Base-by-base conservation (phyloP, 2,113 vertebrate species). In the Girardinichthys multiradiatus region DNA sequence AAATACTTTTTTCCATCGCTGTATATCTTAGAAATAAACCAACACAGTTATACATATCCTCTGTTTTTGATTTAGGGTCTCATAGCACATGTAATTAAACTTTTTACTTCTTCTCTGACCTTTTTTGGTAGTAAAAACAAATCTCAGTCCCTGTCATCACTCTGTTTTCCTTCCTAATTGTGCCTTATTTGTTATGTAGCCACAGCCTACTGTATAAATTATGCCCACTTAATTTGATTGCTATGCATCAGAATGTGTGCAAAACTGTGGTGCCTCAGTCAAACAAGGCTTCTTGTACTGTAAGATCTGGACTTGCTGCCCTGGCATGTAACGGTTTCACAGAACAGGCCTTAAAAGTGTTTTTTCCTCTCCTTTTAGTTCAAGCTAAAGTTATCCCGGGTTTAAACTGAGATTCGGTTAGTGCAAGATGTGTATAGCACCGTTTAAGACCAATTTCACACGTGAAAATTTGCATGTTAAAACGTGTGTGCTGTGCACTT, bases 241-340 rank as follows among this genome's bases (percentile, higher is more conserved):
- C 76, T 48, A 48, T 77, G 70, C 54, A 80, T 88, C 81, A 83
- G 76, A 82, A 76, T 67, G 65, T 81, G 65, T 70, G 67, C 72
- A 57, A 74, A 63, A 74, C 79, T 70, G 75, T 68, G 39, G 76
- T 57, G 75, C 74, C 76, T 37, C 66, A 76, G 79, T 79, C 70
- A 82, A 87, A 84, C 80, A 67, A 57, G 70, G 28, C 70, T 64
- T 77, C 68, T 86, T 84, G 73, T 79, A 72, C 79, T 80, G 60
- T 83, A 68, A 81, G 68, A 80, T 86, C 71, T 76, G 33, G 80
- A 81, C 68, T 77, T 57, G 58, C 31, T 57, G 60, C 63, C 59
- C 66, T 12, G 70, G 75, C 84, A 91, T 87, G 85, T 91, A 87
- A 86, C 62, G 58, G 48, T 89, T 86, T 81, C 87, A 74, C 63